Conservation (phyloP, 1,140 invertebrate genomes). For the Pectinophora gossypiella region DNA sequence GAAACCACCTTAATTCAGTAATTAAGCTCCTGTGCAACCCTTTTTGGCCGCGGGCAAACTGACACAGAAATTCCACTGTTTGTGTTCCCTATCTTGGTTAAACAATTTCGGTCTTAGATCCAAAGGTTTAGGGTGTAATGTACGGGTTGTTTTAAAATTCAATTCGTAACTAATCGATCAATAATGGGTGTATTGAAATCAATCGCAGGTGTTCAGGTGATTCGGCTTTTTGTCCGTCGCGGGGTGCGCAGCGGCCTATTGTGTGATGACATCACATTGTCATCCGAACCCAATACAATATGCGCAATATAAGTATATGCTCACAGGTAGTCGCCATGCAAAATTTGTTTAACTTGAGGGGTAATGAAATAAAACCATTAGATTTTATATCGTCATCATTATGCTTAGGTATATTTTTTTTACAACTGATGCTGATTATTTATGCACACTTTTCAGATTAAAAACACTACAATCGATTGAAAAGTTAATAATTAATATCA, state of each 20-base stretch:
- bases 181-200: constrained; percentile 48
- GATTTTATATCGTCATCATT: too few species aligned
- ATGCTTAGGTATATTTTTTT: too few species aligned
- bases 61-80: neutral
- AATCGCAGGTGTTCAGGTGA: constrained; percentile 66
- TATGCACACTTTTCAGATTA: too few species aligned
- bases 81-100: neutral
- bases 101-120: neutral
- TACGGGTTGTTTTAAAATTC: neutral
- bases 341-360: too few species aligned
- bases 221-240: constrained; percentile 38
- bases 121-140: neutral
- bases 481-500: too few species aligned
- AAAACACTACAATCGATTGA: too few species aligned
- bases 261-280: constrained; percentile 38
- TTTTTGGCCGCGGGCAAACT: neutral
- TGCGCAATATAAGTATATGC: too few species aligned
- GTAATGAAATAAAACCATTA: too few species aligned
- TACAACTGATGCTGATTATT: too few species aligned
- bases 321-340: too few species aligned
- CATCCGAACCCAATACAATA: too few species aligned
- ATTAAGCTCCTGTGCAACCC: neutral
- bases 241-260: constrained; percentile 19
- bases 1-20: neutral
- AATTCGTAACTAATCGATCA: constrained; percentile 47